Percentiles rank a stretch among this genome's conserved stretches.
Conservation (phyloP, 1,140 invertebrate genomes). For the Thalassaphorura encarpata region DNA sequence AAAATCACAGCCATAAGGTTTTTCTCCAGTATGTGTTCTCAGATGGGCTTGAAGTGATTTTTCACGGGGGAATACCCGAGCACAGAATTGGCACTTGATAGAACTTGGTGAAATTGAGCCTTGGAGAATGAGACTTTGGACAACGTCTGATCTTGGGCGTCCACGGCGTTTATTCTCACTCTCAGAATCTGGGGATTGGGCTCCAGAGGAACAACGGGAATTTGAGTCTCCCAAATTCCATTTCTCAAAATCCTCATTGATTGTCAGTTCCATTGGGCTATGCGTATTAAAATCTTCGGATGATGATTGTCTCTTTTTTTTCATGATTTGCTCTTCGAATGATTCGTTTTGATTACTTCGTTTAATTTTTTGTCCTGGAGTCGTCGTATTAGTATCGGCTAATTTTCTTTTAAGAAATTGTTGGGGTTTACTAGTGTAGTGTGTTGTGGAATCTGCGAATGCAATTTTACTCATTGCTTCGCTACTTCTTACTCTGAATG, state of each 20-base stretch:
- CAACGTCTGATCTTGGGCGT: conserved; percentile 59
- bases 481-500: neutral
- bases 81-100: conserved; percentile 64
- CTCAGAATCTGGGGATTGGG: conserved; percentile 12
- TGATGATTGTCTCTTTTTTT: too few species aligned
- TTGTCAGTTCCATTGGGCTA: neutral
- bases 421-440: too few species aligned
- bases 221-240: conserved; percentile 4
- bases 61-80: conserved; percentile 65
- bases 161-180: conserved; percentile 42
- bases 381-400: too few species aligned
- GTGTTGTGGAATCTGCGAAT: too few species aligned
- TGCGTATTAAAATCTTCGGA: conserved; percentile 1
- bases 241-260: neutral
- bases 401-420: too few species aligned
- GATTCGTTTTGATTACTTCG: too few species aligned
- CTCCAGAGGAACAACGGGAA: conserved; percentile 23
- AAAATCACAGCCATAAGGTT: conserved; percentile 67
- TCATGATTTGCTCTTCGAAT: too few species aligned
- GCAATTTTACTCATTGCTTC: neutral
- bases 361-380: too few species aligned
- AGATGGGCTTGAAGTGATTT: conserved; percentile 72
- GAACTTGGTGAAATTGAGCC: conserved; percentile 58
- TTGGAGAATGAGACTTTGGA: conserved; percentile 59
- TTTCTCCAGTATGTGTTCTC: conserved; percentile 68